Evolutionary conservation across 2,797 vertebrate genomes (phyloP).

Genomic region (Notolepis coatsorum): DNA sequence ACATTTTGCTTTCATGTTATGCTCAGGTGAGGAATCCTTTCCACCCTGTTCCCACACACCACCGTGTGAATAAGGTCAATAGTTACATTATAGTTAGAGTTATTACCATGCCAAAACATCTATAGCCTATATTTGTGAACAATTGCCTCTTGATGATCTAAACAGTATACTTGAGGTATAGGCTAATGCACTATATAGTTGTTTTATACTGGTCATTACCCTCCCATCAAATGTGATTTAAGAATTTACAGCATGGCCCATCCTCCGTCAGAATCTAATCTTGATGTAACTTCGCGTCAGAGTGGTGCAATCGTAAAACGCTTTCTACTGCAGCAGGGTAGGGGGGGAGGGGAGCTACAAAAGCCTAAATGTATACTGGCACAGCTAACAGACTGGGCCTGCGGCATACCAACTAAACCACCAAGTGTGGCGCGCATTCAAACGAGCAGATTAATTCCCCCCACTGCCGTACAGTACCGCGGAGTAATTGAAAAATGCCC

Average conservation of each 20-base stretch:
- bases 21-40: too few species aligned
- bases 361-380: constrained; percentile 64
- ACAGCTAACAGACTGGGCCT: constrained; percentile 66
- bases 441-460: constrained; percentile 79
- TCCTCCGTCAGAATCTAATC: constrained; percentile 58
- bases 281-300: constrained; percentile 45
- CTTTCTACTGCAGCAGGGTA: constrained; percentile 53
- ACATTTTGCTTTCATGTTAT: too few species aligned
- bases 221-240: constrained; percentile 43
- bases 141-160: neutral
- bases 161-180: too few species aligned
- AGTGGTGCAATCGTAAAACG: constrained; percentile 53
- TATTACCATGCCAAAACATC: neutral
- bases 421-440: constrained; percentile 78
- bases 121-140: neutral
- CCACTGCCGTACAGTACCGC: constrained; percentile 57
- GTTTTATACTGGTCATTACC: constrained; percentile 35
- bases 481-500: constrained; percentile 80
- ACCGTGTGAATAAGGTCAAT: too few species aligned
- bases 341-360: constrained; percentile 55
- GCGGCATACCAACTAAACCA: constrained; percentile 76
- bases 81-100: neutral
- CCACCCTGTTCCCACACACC: too few species aligned
- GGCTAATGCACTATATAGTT: constrained; percentile 23
- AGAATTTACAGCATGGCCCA: constrained; percentile 39